Evolutionary conservation across 2,888 invertebrate genomes (phyloP).

Genomic region (Ceriagrion tenellum): DNA sequence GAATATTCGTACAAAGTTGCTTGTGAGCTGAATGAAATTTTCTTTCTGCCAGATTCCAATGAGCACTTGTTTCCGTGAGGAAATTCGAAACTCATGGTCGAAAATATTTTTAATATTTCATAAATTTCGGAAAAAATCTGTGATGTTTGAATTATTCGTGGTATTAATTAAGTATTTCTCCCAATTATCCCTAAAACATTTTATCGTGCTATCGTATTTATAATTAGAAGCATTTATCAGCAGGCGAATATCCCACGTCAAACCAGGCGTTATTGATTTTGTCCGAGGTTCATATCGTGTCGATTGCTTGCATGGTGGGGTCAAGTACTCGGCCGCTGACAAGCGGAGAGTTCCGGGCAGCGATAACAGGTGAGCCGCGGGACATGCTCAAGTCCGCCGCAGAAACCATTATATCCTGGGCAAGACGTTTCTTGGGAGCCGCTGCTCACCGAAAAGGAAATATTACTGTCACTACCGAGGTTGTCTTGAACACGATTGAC

Average conservation of each 20-base stretch:
- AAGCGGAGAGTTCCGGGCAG: background rate
- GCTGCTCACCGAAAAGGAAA: background rate
- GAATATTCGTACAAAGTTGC: too few species aligned
- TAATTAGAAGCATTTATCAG: background rate
- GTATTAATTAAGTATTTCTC: background rate
- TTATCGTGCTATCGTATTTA: background rate
- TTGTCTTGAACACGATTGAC: background rate
- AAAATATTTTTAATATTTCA: too few species aligned
- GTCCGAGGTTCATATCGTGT: background rate
- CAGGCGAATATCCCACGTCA: background rate
- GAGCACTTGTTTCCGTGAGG: too few species aligned
- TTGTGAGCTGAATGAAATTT: too few species aligned
- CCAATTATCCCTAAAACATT: background rate
- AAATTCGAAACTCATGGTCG: too few species aligned
- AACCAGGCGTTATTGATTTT: slow-evolving; percentile 4
- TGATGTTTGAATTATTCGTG: background rate
- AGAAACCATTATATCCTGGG: background rate
- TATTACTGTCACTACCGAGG: background rate
- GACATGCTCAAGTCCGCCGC: background rate
- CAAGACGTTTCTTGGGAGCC: background rate
- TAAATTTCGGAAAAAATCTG: too few species aligned
- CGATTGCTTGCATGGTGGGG: background rate
- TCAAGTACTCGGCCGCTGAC: background rate
- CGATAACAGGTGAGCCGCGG: background rate
- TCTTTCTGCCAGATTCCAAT: too few species aligned